Evolutionary conservation across 2,888 invertebrate species (phyloP).

Genomic region (Margaritifera margaritifera): DNA sequence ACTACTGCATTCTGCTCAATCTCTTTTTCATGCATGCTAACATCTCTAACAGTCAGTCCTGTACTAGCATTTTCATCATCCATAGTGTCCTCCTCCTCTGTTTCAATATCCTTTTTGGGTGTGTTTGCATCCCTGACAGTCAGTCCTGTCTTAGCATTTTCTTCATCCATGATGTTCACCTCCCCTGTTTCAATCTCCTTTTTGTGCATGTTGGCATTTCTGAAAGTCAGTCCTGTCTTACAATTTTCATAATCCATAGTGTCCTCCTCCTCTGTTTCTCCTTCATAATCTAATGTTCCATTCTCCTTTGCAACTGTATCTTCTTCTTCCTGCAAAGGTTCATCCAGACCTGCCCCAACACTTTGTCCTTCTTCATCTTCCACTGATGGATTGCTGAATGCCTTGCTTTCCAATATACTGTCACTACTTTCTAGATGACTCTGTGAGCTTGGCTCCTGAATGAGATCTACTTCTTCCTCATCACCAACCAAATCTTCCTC

Average conservation of each 20-base stretch:
- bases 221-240: slow-evolving; percentile 5
- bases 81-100: background rate
- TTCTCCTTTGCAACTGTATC: background rate
- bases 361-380: too few species aligned
- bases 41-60: slow-evolving; percentile 1
- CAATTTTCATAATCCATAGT: slow-evolving; percentile 2
- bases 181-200: background rate
- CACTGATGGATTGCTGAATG: too few species aligned
- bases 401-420: background rate
- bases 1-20: slow-evolving; percentile 3
- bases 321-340: background rate
- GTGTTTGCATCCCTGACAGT: background rate
- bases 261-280: slow-evolving; percentile 10
- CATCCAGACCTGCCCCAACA: too few species aligned
- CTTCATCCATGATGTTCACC: background rate
- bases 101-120: background rate
- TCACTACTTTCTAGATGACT: background rate
- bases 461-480: background rate
- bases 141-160: too few species aligned
- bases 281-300: background rate
- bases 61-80: background rate
- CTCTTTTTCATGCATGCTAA: slow-evolving; percentile 4
- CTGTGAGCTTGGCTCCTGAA: background rate
- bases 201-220: background rate
- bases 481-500: background rate